phyloP scores from a whole-genome alignment of 2,113 vertebrate species.

The Phasianus colchicus region DNA sequence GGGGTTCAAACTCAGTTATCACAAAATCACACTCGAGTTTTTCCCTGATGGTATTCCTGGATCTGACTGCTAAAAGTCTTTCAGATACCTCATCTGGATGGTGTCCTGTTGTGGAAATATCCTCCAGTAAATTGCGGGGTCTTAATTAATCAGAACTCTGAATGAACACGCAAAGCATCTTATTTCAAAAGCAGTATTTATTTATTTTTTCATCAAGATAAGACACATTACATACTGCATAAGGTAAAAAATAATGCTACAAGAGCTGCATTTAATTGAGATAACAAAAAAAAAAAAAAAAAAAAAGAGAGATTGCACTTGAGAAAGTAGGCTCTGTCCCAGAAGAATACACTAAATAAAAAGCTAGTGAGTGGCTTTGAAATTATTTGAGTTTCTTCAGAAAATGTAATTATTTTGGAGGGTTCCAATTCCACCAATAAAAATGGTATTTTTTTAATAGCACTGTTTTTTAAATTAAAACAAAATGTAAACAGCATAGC shows the following conservation, averaged over 20 bases:
- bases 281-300: slow-evolving; percentile 36
- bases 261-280: slow-evolving; percentile 66
- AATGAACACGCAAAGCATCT: slow-evolving; percentile 41
- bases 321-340: slow-evolving; percentile 46
- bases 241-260: slow-evolving; percentile 47
- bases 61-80: not conserved
- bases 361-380: slow-evolving; percentile 1
- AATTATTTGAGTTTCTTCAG: slow-evolving; percentile 44
- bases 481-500: slow-evolving; percentile 5
- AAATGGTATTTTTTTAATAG: not conserved
- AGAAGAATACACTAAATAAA: slow-evolving; percentile 53
- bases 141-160: not conserved
- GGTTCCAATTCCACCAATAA: slow-evolving; percentile 32
- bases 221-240: slow-evolving; percentile 66
- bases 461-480: not conserved
- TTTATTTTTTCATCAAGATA: slow-evolving; percentile 71
- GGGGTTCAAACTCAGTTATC: not conserved
- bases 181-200: slow-evolving; percentile 78
- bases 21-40: not conserved
- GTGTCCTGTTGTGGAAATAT: not conserved
- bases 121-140: not conserved
- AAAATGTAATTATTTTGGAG: slow-evolving; percentile 45
- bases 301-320: slow-evolving; percentile 38
- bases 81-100: not conserved
- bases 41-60: not conserved